Evolutionary conservation across 2,888 invertebrate genomes (phyloP), one percentile per base, ranked within the genome.

Genomic region (Pollenia griseotomentosa): DNA sequence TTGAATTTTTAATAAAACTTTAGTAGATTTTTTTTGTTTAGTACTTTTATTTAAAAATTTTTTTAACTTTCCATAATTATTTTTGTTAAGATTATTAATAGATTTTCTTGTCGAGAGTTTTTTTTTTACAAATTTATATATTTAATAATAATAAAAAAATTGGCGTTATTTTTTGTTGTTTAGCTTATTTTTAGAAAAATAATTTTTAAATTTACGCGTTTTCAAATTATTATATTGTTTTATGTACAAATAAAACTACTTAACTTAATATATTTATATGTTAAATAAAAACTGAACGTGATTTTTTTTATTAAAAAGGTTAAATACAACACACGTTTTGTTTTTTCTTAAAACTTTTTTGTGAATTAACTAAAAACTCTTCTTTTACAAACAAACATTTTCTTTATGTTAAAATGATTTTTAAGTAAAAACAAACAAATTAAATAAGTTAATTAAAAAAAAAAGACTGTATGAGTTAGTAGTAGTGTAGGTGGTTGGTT

Each of bases 211-310:
- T 61, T 77, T 66, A 68, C 44, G 59, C 53, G 19, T 78, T 84
- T 65, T 42, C 61, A 65, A 79, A 80, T 42, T 14, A 63, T 70
- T 79, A 46, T 44, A 46, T 40, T 48, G 46, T 73, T 51, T 44
- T 71, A 82, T 87, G 33, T 87, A 87, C 73, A 84, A 84, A 84
- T 84, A 77, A 84, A 73, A 84, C 77, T 81, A 84, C 59, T 79
- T 59, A 63, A 48, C 40, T 75, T 71, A 51, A 40, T 16, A 6
- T 61, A 51, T 23, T 19, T 48, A 59, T 59, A 68, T 70, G 51
- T 4, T 33, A 68, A 79, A 53, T 23, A 44, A 68, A 71, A 73
- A 78, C 57, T 44, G 40, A 84, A 79, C 66, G 51, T 46, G n/a
- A 51, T 61, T 23, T 42, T 48, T 57, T 57, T 12, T 61, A 51